Conservation (phyloP, 1,140 invertebrate genomes). For the Andrena cerasifolii region DNA sequence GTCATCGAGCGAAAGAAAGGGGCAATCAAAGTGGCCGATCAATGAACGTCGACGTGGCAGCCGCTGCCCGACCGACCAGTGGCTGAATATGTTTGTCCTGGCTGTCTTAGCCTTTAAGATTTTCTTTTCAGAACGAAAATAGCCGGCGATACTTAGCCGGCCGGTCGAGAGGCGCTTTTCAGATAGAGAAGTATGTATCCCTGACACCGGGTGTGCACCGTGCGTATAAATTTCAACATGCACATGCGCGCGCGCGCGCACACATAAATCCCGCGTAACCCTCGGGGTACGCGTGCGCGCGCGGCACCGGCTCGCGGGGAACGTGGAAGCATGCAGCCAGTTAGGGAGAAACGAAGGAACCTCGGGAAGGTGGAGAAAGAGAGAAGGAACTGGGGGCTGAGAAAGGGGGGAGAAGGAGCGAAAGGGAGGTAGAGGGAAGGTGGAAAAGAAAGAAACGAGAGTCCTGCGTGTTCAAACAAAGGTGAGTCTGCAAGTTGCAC, state of each 20-base stretch:
- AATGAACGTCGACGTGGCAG: not conserved
- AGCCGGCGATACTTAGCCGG: conserved; percentile 19
- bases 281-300: conserved; percentile 48
- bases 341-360: conserved; percentile 1
- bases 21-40: too few relatives aligned
- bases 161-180: conserved; percentile 27
- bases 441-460: conserved; percentile 33
- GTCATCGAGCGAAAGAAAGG: too few relatives aligned
- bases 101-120: not conserved
- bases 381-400: too few relatives aligned
- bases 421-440: not conserved
- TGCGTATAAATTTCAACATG: conserved; percentile 59
- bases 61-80: not conserved
- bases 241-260: conserved; percentile 34
- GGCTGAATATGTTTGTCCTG: conserved; percentile 1
- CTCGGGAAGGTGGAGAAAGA: not conserved
- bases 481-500: conserved; percentile 66
- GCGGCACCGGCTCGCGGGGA: not conserved
- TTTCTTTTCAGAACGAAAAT: conserved; percentile 26
- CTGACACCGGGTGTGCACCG: conserved; percentile 12
- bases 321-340: conserved; percentile 12
- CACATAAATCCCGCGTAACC: conserved; percentile 60
- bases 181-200: conserved; percentile 33
- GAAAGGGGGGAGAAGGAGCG: not conserved
- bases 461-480: conserved; percentile 68